Evolutionary conservation across 1,140 invertebrate species (phyloP), one percentile per base, ranked within the genome.

Genomic region (Telenomus remus): DNA sequence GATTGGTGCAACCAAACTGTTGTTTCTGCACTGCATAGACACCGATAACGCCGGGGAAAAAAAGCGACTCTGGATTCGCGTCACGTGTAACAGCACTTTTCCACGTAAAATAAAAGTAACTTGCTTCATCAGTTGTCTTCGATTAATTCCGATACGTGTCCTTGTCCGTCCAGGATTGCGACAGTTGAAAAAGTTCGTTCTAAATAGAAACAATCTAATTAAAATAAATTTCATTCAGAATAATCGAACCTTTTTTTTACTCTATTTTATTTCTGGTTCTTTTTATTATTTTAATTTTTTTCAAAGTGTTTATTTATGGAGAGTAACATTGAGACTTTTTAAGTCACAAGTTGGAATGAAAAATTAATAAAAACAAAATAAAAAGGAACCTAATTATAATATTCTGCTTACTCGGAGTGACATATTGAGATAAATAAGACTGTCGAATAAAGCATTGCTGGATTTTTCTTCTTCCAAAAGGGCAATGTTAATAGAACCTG

Each of bases 401-500:
- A 27, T 27, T 27, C 19, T 27, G 19, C 19, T 6, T 6, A 27
- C 19, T 27, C 6, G 19, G 2, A 27, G 19, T 3, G 1, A 27
- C 6, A 27, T 6, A 27, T 27, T 6, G 6, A 27, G 19, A 27
- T 27, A 27, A 69, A 69, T 47, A 43, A 54, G 15, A 14, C 42
- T 39, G 27, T 64, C 35, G 59, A 56, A 72, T 72, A 72, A 72
- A 63, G 56, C 48, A 63, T 57, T 55, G 60, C 56, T 63, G 54
- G 57, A 59, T 75, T 68, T 47, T 51, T 54, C 64, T 63, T 75
- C 64, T 59, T 66, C 39, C 44, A 14, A 42, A 55, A 44, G 63
- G 59, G 61, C 37, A 63, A 69, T 64, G 59, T 65, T 76, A 63
- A 76, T 70, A 70, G 61, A 60, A 65, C 66, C n/a, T 70, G 73